These are phyloP conservation scores for Delia radicum DNA, from an alignment of 1,140 invertebrate species.

Conservation along the genomic window DNA sequence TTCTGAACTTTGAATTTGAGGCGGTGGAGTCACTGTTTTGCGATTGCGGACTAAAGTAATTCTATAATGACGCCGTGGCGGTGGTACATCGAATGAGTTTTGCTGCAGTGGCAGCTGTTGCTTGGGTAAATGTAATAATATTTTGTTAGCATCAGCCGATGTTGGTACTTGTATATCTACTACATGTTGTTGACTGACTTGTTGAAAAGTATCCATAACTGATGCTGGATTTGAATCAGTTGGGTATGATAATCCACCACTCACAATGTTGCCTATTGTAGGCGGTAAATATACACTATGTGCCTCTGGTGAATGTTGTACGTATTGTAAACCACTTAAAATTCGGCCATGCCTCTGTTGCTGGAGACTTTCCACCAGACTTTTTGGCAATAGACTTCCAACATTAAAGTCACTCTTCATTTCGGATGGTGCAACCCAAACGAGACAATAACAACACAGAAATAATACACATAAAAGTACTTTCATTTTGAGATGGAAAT, in stretches of 20 bases:
- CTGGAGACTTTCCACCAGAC: background rate
- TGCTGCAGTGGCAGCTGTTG: background rate
- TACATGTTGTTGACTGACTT: no score
- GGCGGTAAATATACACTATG: background rate
- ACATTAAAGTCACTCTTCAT: background rate
- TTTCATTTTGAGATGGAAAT: background rate
- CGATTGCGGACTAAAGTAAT: background rate
- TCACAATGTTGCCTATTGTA: background rate
- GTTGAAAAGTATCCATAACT: no score
- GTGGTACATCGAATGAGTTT: background rate
- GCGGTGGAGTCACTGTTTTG: background rate
- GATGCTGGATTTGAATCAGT: background rate
- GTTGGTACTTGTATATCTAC: background rate
- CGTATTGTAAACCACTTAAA: background rate
- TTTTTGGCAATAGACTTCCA: background rate
- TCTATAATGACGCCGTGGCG: background rate
- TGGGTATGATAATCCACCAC: no score
- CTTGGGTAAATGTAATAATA: background rate
- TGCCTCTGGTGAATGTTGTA: background rate
- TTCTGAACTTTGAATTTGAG: conserved; percentile 50
- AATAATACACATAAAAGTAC: background rate
- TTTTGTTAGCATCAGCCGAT: background rate
- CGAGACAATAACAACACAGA: background rate
- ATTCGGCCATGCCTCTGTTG: background rate
- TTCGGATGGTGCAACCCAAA: background rate